phyloP scores from a whole-genome alignment of 2,113 vertebrate genomes.

The Coptodon bakossiorum region DNA sequence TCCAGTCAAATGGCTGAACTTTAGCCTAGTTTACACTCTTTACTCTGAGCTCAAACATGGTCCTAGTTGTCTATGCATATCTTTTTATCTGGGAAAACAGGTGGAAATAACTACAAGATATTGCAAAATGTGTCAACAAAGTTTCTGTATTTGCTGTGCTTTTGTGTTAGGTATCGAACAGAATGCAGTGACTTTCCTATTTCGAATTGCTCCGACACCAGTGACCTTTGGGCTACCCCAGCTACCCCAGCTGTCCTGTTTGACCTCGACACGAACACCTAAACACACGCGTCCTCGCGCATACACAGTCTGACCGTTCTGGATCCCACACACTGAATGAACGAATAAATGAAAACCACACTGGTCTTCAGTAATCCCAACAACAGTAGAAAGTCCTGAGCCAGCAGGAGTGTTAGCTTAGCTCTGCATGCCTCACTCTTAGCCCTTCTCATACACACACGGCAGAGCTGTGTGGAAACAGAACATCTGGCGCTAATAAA shows the following conservation, averaged over 20 bases:
- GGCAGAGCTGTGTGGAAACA: not conserved
- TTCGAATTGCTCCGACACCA: not conserved
- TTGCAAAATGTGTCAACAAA: not conserved
- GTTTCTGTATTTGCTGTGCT: not conserved
- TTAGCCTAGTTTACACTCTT: not conserved
- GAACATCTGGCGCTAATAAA: not conserved
- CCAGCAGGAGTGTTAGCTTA: conserved; percentile 44
- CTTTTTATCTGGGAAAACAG: not conserved
- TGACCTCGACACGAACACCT: conserved; percentile 5
- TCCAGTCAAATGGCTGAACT: not conserved
- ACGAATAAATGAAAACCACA: conserved; percentile 17
- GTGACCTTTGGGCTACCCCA: conserved; percentile 7
- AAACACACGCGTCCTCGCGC: not conserved
- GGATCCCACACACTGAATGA: conserved; percentile 6
- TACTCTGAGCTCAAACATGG: not conserved
- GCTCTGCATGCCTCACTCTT: not conserved
- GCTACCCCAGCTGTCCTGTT: conserved; percentile 1
- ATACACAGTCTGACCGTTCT: conserved; percentile 30
- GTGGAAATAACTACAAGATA: not conserved
- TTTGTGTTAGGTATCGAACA: not conserved
- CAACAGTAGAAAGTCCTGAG: conserved; percentile 56
- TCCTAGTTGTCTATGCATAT: not conserved
- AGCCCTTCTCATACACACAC: not conserved
- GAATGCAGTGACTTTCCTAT: not conserved
- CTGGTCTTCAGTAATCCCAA: conserved; percentile 48